Percentiles rank a stretch among this genome's conserved stretches.
Conservation (phyloP, 2,888 invertebrate genomes). For the Orthosia incerta region DNA sequence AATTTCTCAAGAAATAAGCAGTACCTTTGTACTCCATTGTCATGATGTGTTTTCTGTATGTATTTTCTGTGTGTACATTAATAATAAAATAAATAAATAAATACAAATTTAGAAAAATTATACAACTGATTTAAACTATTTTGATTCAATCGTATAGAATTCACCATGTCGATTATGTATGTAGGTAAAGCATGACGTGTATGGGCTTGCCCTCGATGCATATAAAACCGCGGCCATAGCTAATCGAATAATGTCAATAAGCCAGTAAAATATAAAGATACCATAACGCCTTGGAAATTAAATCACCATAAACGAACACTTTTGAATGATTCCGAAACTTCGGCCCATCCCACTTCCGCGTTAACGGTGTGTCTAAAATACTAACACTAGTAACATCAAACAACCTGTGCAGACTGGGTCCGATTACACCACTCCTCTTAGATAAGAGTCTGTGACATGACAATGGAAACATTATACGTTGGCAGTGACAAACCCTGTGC, state of each 20-base stretch:
- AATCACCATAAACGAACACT: conserved; percentile 12
- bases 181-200: conserved; percentile 1
- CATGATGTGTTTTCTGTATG: too few species aligned
- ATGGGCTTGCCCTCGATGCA: conserved; percentile 14
- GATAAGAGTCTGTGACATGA: too few species aligned
- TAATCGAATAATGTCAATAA: conserved; percentile 24
- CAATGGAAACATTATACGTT: too few species aligned
- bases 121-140: background rate
- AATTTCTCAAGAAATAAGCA: too few species aligned
- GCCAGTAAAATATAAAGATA: conserved; percentile 15
- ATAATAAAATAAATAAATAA: too few species aligned
- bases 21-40: too few species aligned
- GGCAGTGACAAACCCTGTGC: too few species aligned
- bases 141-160: background rate
- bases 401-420: too few species aligned
- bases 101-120: too few species aligned
- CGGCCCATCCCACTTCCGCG: conserved; percentile 5
- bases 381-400: too few species aligned
- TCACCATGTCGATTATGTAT: conserved; percentile 10
- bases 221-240: background rate
- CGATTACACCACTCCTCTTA: too few species aligned
- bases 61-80: too few species aligned
- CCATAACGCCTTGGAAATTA: conserved; percentile 15
- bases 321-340: conserved; percentile 4
- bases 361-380: background rate